Conservation (phyloP, 2,113 vertebrate species). For the Rissa tridactyla region DNA sequence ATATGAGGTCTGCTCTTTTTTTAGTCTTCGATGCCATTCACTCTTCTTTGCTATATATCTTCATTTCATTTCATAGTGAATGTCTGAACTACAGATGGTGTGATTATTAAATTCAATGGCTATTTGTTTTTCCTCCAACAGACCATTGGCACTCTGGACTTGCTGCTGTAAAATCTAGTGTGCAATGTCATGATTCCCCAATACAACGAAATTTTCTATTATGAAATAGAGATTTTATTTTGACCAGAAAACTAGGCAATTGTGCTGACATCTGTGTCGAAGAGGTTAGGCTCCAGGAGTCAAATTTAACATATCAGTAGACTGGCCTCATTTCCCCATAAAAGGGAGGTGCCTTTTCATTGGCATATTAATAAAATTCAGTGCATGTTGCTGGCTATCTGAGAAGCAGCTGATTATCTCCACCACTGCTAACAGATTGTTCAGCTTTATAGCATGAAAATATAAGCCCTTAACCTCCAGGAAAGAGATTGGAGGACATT, state of each 20-base stretch:
- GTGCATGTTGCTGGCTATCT: neutral
- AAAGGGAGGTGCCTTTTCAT: neutral
- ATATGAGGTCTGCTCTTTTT: neutral
- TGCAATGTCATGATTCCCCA: neutral
- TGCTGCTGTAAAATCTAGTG: neutral
- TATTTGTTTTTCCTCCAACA: neutral
- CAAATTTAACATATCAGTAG: neutral
- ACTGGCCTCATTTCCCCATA: neutral
- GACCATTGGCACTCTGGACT: neutral
- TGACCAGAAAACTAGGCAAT: neutral
- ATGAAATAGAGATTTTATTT: neutral
- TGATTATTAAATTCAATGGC: constrained; percentile 17
- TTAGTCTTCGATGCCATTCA: neutral
- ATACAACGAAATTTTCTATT: neutral
- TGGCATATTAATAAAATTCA: neutral
- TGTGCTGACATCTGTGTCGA: neutral
- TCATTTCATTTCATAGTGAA: neutral
- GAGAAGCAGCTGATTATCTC: neutral
- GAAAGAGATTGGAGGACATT: neutral
- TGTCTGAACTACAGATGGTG: neutral
- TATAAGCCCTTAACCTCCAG: neutral
- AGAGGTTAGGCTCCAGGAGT: neutral
- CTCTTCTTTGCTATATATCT: neutral
- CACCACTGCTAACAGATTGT: neutral
- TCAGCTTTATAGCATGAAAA: neutral